Evolutionary conservation across 2,113 vertebrate species (phyloP).

Genomic region (Pachypanchax playfairii): DNA sequence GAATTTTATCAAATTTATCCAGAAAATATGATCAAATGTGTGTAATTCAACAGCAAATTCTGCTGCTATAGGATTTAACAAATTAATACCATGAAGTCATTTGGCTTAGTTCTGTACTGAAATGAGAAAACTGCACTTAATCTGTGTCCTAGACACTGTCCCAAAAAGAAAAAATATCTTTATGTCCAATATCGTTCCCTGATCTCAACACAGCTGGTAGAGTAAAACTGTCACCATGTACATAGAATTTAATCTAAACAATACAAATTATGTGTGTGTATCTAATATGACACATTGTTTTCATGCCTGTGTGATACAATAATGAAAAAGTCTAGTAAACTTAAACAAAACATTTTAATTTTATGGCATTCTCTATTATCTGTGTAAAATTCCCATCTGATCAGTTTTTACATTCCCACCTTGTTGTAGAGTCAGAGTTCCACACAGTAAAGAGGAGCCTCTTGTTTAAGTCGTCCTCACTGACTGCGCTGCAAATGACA

Average conservation of each 20-base stretch:
- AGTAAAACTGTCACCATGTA: constrained; percentile 9
- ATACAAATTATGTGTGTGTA: too few species aligned
- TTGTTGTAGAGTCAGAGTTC: constrained; percentile 80
- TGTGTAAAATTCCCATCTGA: not conserved
- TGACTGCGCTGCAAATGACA: constrained; percentile 80
- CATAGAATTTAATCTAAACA: too few species aligned
- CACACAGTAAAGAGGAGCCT: constrained; percentile 89
- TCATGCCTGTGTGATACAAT: too few species aligned
- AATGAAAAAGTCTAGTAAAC: not conserved
- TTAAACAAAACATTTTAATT: too few species aligned
- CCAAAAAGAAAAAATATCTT: constrained; percentile 47
- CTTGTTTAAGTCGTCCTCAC: constrained; percentile 81
- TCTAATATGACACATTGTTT: too few species aligned
- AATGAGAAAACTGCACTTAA: constrained; percentile 52
- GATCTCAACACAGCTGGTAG: constrained; percentile 26
- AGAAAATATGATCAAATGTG: not conserved
- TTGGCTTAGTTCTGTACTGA: constrained; percentile 60
- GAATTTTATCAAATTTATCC: too few species aligned
- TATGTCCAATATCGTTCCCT: constrained; percentile 44
- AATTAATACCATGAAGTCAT: constrained; percentile 22
- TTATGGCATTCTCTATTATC: not conserved
- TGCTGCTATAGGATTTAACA: constrained; percentile 4
- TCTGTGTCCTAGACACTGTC: constrained; percentile 59
- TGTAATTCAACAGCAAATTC: not conserved
- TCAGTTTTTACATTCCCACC: constrained; percentile 69